Evolutionary conservation across 2,888 invertebrate genomes (phyloP).

Genomic region (Tubulanus polymorphus): DNA sequence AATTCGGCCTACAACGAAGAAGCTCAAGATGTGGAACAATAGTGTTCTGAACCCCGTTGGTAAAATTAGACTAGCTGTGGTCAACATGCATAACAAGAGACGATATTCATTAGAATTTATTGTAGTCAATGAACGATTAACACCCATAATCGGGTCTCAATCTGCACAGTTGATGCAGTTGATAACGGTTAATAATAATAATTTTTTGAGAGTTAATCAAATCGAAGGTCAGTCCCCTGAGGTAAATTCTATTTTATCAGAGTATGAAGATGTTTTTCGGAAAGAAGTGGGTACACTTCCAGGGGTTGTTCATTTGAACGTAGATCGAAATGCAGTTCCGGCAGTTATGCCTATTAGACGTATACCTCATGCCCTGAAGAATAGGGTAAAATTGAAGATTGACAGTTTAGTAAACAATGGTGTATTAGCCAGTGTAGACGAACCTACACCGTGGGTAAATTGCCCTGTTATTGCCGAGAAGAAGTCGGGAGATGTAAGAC

Average conservation of each 20-base stretch:
- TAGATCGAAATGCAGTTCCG: neutral
- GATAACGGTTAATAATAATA: constrained; percentile 9
- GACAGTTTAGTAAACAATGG: neutral
- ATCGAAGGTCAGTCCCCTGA: too few species aligned
- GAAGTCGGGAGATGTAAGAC: neutral
- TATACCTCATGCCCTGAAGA: neutral
- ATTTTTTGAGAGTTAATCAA: neutral
- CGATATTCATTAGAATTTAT: constrained; percentile 13
- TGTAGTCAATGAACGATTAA: constrained; percentile 7
- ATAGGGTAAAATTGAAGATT: neutral
- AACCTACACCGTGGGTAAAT: constrained; percentile 6
- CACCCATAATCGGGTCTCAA: constrained; percentile 6
- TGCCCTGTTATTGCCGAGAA: neutral
- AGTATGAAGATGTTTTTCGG: neutral
- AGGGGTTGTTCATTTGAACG: neutral
- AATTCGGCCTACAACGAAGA: neutral
- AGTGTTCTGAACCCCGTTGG: neutral
- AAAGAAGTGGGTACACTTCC: neutral
- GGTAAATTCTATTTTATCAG: too few species aligned
- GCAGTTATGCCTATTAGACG: neutral
- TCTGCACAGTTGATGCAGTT: constrained; percentile 9
- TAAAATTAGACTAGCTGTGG: neutral
- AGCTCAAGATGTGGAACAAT: constrained; percentile 4
- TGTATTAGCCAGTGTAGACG: constrained; percentile 2
- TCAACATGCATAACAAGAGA: constrained; percentile 8